phyloP scores from a whole-genome alignment of 2,797 vertebrate species.

The Ataeniobius toweri region DNA sequence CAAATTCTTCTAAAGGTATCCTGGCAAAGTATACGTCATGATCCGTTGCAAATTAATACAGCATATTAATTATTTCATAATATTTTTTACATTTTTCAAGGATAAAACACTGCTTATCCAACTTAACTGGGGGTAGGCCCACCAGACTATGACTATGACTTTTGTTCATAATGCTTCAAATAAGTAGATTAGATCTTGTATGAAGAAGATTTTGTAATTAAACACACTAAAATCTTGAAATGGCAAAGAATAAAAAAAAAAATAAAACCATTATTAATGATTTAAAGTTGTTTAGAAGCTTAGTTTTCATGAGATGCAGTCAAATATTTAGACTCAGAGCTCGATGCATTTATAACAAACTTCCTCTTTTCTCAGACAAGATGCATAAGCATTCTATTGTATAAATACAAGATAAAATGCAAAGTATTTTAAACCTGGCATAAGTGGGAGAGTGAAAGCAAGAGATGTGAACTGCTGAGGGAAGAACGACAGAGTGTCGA shows the following conservation, averaged over 20 bases:
- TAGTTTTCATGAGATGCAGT: neutral
- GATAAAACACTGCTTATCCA: conserved; percentile 31
- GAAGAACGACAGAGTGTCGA: conserved; percentile 37
- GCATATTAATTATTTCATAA: conserved; percentile 26
- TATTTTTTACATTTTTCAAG: neutral
- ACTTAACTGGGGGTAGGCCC: conserved; percentile 12
- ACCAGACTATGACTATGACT: conserved; percentile 2
- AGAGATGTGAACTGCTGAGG: conserved; percentile 12
- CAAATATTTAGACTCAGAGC: conserved; percentile 6
- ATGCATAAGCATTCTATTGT: neutral
- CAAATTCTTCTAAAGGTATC: neutral
- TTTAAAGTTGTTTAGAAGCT: neutral
- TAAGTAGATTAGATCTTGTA: neutral
- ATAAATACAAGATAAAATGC: conserved; percentile 9
- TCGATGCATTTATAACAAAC: conserved; percentile 1
- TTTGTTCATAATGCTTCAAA: conserved; percentile 18
- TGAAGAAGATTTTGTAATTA: conserved; percentile 5
- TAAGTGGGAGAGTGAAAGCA: conserved; percentile 25
- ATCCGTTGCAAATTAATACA: conserved; percentile 1
- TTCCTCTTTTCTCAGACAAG: conserved; percentile 6
- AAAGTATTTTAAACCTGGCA: conserved; percentile 20
- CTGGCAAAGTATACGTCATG: neutral
- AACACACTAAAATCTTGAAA: neutral
- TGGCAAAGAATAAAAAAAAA: neutral
- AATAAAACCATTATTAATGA: neutral